These are phyloP conservation scores for Clarias batrachus DNA, from an alignment of 2,113 vertebrate genomes.

Conservation along the genomic window DNA sequence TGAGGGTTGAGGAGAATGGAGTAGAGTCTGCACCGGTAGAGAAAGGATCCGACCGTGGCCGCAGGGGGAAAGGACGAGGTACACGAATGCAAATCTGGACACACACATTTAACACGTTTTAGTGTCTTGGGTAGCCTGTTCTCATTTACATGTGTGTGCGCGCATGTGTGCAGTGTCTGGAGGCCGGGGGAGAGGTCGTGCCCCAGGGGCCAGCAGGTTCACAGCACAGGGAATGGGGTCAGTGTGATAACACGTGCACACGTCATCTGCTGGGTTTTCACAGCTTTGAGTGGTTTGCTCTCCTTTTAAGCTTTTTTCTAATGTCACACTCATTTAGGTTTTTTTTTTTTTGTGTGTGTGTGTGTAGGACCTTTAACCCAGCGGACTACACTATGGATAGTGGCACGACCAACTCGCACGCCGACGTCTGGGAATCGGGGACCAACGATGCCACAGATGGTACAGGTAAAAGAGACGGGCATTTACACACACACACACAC, in stretches of 20 bases:
- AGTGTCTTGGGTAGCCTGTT: not conserved
- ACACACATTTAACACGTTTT: not conserved
- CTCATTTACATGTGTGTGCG: constrained; percentile 32
- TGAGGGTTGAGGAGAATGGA: constrained; percentile 89
- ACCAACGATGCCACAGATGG: constrained; percentile 71
- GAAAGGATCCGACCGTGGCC: constrained; percentile 83
- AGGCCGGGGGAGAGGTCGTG: constrained; percentile 85
- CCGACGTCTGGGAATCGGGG: constrained; percentile 68
- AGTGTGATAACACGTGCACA: constrained; percentile 40
- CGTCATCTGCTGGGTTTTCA: not conserved
- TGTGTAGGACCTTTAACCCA: constrained; percentile 89
- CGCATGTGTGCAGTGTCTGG: constrained; percentile 76
- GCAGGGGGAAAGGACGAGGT: constrained; percentile 86
- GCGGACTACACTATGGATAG: constrained; percentile 85
- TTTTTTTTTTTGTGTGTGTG: constrained; percentile 26
- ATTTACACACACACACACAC: not conserved
- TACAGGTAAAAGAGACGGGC: constrained; percentile 60
- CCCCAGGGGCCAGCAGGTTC: constrained; percentile 84
- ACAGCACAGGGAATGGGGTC: constrained; percentile 97
- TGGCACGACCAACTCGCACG: constrained; percentile 62
- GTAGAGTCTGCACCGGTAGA: constrained; percentile 83
- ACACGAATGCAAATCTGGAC: constrained; percentile 50
- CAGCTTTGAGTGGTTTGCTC: not conserved
- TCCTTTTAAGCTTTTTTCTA: not conserved
- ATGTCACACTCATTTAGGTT: not conserved